Conservation (phyloP, 2,888 invertebrate species). For the Callyntrura guangdongensis region DNA sequence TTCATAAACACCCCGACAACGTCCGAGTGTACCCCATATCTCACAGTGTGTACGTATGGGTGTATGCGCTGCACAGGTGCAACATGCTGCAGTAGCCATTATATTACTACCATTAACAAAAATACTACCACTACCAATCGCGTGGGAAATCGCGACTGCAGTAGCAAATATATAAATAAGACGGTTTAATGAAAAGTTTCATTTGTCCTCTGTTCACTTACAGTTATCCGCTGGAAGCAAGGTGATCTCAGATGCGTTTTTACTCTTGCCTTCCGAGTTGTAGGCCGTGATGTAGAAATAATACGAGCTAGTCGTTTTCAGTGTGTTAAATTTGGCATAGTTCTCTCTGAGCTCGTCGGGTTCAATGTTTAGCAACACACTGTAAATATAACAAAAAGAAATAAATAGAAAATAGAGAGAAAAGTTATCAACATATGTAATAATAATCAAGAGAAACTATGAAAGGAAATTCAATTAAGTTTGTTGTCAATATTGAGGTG, state of each 20-base stretch:
- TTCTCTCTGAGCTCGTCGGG: conserved; percentile 85
- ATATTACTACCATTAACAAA: background rate
- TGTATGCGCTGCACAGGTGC: background rate
- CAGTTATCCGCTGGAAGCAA: conserved; percentile 88
- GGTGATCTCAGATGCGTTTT: conserved; percentile 88
- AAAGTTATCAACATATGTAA: too few species aligned
- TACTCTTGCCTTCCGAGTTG: conserved; percentile 89
- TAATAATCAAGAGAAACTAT: background rate
- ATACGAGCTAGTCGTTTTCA: conserved; percentile 86
- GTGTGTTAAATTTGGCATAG: conserved; percentile 88
- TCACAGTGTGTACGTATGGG: background rate
- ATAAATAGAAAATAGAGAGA: background rate
- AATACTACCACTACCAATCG: background rate
- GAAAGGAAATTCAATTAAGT: conserved; percentile 37
- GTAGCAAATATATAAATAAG: background rate
- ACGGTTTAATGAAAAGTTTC: background rate
- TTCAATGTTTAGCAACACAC: conserved; percentile 60
- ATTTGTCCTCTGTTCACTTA: conserved; percentile 85
- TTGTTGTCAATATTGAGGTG: background rate
- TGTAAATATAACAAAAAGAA: conserved; percentile 59
- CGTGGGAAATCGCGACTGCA: background rate
- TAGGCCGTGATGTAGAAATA: conserved; percentile 89
- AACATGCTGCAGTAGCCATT: background rate
- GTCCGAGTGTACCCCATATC: too few species aligned
- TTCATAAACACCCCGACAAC: too few species aligned